These are phyloP conservation scores for Adrianichthys oophorus DNA, from an alignment of 2,797 vertebrate species.

Conservation along the genomic window DNA sequence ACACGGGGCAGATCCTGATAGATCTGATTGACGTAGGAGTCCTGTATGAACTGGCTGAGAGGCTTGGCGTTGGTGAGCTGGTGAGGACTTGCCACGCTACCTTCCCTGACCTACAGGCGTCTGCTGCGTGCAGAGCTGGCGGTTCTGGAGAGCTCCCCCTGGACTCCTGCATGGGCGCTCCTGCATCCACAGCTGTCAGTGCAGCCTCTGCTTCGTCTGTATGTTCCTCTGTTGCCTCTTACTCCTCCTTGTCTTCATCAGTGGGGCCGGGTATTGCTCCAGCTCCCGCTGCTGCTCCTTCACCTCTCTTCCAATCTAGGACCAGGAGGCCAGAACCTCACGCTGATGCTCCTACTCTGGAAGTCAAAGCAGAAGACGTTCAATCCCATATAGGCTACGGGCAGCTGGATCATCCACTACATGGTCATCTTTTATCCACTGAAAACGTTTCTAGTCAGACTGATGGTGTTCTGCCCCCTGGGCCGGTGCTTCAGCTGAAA, in stretches of 20 bases:
- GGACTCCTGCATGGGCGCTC: slow-evolving; percentile 34
- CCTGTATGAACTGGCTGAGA: slow-evolving; percentile 92
- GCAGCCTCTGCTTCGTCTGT: slow-evolving; percentile 42
- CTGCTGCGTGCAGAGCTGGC: slow-evolving; percentile 59
- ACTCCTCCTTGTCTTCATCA: slow-evolving; percentile 77
- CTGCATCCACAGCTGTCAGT: slow-evolving; percentile 1
- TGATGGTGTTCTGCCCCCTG: slow-evolving; percentile 55
- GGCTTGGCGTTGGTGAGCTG: slow-evolving; percentile 88
- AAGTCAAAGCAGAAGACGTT: slow-evolving; percentile 84
- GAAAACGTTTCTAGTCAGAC: slow-evolving; percentile 34
- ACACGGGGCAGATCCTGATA: slow-evolving; percentile 91
- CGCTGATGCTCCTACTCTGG: slow-evolving; percentile 31
- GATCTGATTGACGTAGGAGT: slow-evolving; percentile 95
- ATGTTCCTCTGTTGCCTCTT: slow-evolving; percentile 75
- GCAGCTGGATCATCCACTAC: slow-evolving; percentile 58
- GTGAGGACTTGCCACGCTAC: slow-evolving; percentile 90
- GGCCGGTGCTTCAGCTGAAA: slow-evolving; percentile 81
- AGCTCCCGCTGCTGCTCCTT: slow-evolving; percentile 59
- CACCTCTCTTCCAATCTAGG: slow-evolving; percentile 56
- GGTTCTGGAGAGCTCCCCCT: slow-evolving; percentile 44
- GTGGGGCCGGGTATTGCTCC: slow-evolving; percentile 66
- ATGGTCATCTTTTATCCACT: slow-evolving; percentile 28
- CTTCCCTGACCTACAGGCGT: slow-evolving; percentile 91
- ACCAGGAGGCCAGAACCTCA: slow-evolving; percentile 11
- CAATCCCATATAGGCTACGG: slow-evolving; percentile 69